Evolutionary conservation across 1,140 invertebrate species (phyloP), one percentile per base, ranked within the genome.

Genomic region (Drosophila kurseongensis): DNA sequence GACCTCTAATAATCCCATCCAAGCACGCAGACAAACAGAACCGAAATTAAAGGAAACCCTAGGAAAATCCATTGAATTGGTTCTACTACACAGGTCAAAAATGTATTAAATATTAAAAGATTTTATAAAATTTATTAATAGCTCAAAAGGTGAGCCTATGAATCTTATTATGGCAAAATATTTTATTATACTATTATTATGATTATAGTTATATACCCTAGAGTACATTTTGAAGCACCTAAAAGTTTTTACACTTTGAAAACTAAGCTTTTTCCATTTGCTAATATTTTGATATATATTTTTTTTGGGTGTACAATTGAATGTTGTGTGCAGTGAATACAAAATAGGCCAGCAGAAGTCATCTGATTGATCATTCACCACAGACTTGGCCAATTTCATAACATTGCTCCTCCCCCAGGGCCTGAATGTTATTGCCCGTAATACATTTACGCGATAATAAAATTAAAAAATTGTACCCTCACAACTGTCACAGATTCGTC

Each of bases 21-120:
- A 77, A 59, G 84, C 84, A 83, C 79, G 75, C 75, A 86, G 75
- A 63, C 73, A 52, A 67, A 76, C 52, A 58, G 62, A 55, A 35
- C 35, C 50, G 48, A 35, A 41, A 71, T 36, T 69, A 44, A 35
- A 58, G 67, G 65, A 69, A 69, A 55, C 18, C 65, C 9, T 56
- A 9, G 18, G 27, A 13, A 35, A 57, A 40, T 32, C 45, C 67
- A 58, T 69, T 71, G 42, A 58, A 47, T 58, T 69, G 12, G 41
- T 16, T 55, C 14, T 14, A 14, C n/a, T 16, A 13, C 32, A 16
- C 18, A 12, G 14, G 29, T 9, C 8, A 6, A 13, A 36, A 35
- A 32, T 32, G 29, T 7, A 32, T 32, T 32, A 7, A 7, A 32
- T 32, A 32, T 7, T 8, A 32, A 32, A 1, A 32, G 8, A 32